Conservation (phyloP, 35 echinoderm and acorn worm genomes). For the Diadema setosum region DNA sequence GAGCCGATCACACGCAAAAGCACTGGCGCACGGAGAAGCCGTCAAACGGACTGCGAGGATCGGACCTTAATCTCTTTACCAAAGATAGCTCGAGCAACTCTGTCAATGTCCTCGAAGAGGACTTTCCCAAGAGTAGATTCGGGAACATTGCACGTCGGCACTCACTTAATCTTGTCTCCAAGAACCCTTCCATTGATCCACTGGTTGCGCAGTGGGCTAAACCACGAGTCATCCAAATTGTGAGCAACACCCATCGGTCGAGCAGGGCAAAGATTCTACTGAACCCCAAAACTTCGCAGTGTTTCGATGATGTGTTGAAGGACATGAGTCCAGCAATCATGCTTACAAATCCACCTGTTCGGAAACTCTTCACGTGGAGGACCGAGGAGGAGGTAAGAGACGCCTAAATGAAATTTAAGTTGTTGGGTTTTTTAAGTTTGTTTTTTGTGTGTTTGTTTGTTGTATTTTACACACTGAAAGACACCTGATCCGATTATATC, state of each 20-base stretch:
- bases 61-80: constrained; percentile 11
- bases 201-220: constrained; percentile 53
- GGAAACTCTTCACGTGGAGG: constrained; percentile 85
- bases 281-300: constrained; percentile 82
- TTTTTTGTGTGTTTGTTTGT: background rate
- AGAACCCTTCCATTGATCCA: constrained; percentile 46
- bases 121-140: background rate
- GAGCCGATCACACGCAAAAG: constrained; percentile 39
- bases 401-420: too few relatives aligned
- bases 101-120: background rate
- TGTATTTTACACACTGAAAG: too few relatives aligned
- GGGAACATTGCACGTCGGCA: background rate
- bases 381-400: constrained; percentile 93
- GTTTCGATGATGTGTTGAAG: constrained; percentile 76
- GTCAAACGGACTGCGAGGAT: background rate
- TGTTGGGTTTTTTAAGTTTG: background rate
- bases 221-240: constrained; percentile 62
- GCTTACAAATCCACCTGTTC: constrained; percentile 72
- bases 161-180: background rate
- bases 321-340: constrained; percentile 79
- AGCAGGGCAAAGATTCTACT: constrained; percentile 85
- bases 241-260: constrained; percentile 82
- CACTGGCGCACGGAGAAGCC: constrained; percentile 71
- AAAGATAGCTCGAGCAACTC: background rate
- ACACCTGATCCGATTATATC: too few relatives aligned